A percentile compares a stretch with the other conserved stretches of the same genome.
phyloP scores from a whole-genome alignment of 2,113 vertebrate species.

The Hippocampus barbouri region DNA sequence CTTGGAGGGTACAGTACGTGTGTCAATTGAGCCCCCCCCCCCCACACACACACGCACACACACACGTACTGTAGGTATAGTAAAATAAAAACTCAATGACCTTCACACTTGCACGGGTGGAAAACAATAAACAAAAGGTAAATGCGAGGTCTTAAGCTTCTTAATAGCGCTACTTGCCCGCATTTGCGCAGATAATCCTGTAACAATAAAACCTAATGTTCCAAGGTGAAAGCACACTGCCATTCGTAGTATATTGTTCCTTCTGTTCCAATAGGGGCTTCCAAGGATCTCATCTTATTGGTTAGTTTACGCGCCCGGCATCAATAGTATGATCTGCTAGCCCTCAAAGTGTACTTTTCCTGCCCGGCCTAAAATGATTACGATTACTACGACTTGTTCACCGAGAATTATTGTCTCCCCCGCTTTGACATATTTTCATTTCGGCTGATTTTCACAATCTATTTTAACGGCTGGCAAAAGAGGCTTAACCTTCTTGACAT shows the following conservation, averaged over 20 bases:
- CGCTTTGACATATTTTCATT: not conserved
- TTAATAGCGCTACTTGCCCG: slow-evolving; percentile 18
- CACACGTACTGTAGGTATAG: not conserved
- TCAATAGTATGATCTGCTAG: not conserved
- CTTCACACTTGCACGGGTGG: slow-evolving; percentile 26
- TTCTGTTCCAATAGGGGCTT: slow-evolving; percentile 36
- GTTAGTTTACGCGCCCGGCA: not conserved
- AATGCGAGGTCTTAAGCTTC: slow-evolving; percentile 26
- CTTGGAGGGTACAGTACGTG: not conserved
- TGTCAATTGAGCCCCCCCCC: not conserved
- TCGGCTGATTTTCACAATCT: not conserved
- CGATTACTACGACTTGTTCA: not conserved
- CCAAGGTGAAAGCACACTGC: slow-evolving; percentile 28
- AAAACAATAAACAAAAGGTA: slow-evolving; percentile 20
- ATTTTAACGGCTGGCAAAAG: not conserved
- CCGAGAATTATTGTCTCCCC: not conserved
- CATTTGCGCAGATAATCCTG: slow-evolving; percentile 39
- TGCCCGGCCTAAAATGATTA: not conserved
- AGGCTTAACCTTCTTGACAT: not conserved
- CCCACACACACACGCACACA: not conserved
- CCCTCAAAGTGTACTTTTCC: not conserved
- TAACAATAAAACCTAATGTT: slow-evolving; percentile 34
- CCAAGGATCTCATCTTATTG: slow-evolving; percentile 18
- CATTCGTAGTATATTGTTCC: slow-evolving; percentile 34
- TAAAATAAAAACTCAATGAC: slow-evolving; percentile 1